Conservation (phyloP, 53 echinoderm and acorn worm species). For the Hippasteria phrygiana region DNA sequence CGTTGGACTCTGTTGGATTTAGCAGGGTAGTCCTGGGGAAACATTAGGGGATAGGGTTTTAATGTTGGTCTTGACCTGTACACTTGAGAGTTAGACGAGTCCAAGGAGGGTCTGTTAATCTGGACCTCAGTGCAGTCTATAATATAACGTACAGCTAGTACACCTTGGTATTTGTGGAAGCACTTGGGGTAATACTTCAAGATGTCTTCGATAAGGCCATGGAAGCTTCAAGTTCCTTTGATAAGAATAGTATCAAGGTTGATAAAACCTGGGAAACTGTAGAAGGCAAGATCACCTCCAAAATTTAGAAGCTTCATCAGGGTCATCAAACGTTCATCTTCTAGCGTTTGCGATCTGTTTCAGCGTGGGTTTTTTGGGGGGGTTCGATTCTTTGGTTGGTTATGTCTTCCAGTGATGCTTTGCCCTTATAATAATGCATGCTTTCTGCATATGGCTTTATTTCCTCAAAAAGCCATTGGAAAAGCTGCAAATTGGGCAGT, state of each 20-base stretch:
- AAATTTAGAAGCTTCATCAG: conserved; percentile 73
- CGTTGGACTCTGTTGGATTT: too few species aligned
- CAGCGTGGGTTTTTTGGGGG: conserved; percentile 50
- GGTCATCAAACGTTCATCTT: conserved; percentile 73
- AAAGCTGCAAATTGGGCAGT: conserved; percentile 57
- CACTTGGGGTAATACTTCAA: conserved; percentile 69
- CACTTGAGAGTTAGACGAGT: too few species aligned
- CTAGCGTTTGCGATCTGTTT: conserved; percentile 41
- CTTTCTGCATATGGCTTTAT: conserved; percentile 49
- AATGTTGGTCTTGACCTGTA: too few species aligned
- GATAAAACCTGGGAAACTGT: conserved; percentile 60
- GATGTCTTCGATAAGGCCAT: conserved; percentile 68
- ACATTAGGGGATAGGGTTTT: too few species aligned
- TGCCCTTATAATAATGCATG: conserved; percentile 71
- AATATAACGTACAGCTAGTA: conserved; percentile 67
- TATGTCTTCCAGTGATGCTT: conserved; percentile 40
- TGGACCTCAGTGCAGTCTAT: too few species aligned
- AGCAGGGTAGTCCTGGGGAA: too few species aligned
- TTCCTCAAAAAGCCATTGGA: conserved; percentile 64
- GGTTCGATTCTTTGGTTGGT: conserved; percentile 46
- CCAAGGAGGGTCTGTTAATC: too few species aligned
- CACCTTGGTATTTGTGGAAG: conserved; percentile 67
- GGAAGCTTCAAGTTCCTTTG: conserved; percentile 59
- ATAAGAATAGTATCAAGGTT: conserved; percentile 66
- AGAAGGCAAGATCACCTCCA: conserved; percentile 64